These are phyloP conservation scores for Scortum barcoo DNA, from an alignment of 2,113 vertebrate genomes.

Conservation along the genomic window DNA sequence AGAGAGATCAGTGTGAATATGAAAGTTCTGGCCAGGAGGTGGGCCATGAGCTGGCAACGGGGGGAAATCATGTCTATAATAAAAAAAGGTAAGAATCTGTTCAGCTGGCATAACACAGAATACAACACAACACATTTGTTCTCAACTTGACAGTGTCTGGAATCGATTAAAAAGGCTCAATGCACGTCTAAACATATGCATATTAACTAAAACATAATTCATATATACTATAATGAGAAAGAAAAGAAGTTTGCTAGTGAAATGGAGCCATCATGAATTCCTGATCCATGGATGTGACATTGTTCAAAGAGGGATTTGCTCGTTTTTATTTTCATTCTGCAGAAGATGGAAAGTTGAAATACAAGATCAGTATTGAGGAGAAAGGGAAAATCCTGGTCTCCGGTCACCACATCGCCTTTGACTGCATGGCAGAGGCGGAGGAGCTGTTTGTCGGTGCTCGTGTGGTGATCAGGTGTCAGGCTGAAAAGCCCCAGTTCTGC, in stretches of 20 bases:
- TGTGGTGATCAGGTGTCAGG: slow-evolving; percentile 88
- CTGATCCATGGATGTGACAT: not conserved
- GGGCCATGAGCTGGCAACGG: slow-evolving; percentile 87
- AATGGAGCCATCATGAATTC: not conserved
- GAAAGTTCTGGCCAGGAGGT: slow-evolving; percentile 89
- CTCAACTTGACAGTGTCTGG: too few relatives aligned
- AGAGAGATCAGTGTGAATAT: slow-evolving; percentile 84
- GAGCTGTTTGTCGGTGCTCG: slow-evolving; percentile 88
- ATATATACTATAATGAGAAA: too few relatives aligned
- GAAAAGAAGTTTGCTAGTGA: not conserved
- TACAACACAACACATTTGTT: too few relatives aligned
- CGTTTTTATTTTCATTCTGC: slow-evolving; percentile 23
- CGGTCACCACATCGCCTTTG: slow-evolving; percentile 91
- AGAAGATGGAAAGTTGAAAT: slow-evolving; percentile 86
- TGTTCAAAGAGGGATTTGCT: not conserved
- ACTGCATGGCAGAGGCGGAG: slow-evolving; percentile 78
- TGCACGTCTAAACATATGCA: not conserved
- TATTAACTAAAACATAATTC: not conserved
- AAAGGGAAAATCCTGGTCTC: slow-evolving; percentile 90
- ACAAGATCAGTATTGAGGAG: slow-evolving; percentile 90
- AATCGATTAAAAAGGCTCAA: too few relatives aligned
- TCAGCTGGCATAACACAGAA: too few relatives aligned
- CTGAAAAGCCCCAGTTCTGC: slow-evolving; percentile 81
- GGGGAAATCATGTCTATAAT: slow-evolving; percentile 89
- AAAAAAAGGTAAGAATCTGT: not conserved